Base-by-base conservation (phyloP, 2,113 vertebrate species). In the Epinephelus lanceolatus region DNA sequence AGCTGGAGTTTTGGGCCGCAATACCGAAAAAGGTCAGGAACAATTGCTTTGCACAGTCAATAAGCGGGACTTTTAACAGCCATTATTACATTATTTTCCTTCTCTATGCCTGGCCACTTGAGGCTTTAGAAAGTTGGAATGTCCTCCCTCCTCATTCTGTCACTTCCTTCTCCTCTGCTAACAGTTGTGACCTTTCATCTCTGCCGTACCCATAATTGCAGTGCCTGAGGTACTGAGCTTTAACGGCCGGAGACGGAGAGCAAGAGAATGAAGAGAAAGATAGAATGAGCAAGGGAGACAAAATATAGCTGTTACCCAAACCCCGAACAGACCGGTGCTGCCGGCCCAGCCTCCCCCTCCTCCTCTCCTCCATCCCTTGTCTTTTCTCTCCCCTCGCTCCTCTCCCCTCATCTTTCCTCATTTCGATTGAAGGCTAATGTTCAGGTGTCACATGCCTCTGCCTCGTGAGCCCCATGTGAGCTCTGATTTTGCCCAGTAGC, bases 131-230 rank as follows among this genome's bases (percentile, higher is more conserved):
- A 86, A 83, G 63, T 83, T 84, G 37, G 76, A 86, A 72, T 82
- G 47, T 85, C 83, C 53, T 83, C 79, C 59, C 69, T 83, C 47
- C 42, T 84, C 57, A 47, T 85, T 87, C 63, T 86, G 56, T 76
- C 86, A 78, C 72, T 89, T 86, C 90, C 72, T 71, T 71, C 65
- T 81, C 84, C 79, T 80, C 74, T 42, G 70, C 87, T 91, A 91
- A 93, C 88, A 90, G 78, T 87, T 78, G 63, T 89, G 90, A 92
- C 91, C 92, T 92, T 92, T 93, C 86, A 87, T 91, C 86, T 92
- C 86, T 81, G 73, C 80, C 60, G 25, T 85, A 76, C 81, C 81
- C 81, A 89, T 93, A 92, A 94, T 92, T 91, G 89, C 84, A 70
- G 61, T 2, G 90, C 91, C 91, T 33, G 61, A 76, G 90, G 93